Evolutionary conservation across 2,888 invertebrate genomes (phyloP).

Genomic region (Thecophora atra): DNA sequence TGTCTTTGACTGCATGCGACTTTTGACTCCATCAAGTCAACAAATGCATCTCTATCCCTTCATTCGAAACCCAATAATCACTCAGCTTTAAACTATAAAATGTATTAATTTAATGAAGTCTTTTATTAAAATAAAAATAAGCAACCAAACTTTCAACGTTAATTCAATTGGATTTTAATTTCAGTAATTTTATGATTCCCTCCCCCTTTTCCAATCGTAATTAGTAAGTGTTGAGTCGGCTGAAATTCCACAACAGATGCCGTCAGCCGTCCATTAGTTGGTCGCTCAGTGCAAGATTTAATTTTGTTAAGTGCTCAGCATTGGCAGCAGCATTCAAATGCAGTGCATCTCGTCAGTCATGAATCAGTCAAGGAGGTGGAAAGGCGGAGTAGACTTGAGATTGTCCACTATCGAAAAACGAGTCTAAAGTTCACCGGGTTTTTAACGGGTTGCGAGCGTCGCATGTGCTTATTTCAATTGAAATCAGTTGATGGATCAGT

Average conservation of each 20-base stretch:
- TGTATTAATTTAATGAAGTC: too few relatives aligned
- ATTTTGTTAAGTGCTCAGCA: constrained; percentile 21
- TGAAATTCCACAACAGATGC: neutral
- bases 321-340: constrained; percentile 11
- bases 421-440: neutral
- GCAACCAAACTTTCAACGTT: neutral
- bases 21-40: too few relatives aligned
- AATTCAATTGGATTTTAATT: neutral
- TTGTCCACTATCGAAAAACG: too few relatives aligned
- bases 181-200: neutral
- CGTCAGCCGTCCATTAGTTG: constrained; percentile 1
- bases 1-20: too few relatives aligned
- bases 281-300: too few relatives aligned
- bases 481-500: neutral
- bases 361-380: too few relatives aligned
- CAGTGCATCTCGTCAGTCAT: neutral
- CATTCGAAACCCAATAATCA: too few relatives aligned
- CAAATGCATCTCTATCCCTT: too few relatives aligned
- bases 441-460: neutral
- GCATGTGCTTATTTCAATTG: neutral
- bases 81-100: too few relatives aligned
- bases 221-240: neutral
- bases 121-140: too few relatives aligned
- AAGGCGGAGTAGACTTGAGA: too few relatives aligned
- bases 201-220: neutral